Conservation (phyloP, 2,797 vertebrate genomes). For the Tinamus major region DNA sequence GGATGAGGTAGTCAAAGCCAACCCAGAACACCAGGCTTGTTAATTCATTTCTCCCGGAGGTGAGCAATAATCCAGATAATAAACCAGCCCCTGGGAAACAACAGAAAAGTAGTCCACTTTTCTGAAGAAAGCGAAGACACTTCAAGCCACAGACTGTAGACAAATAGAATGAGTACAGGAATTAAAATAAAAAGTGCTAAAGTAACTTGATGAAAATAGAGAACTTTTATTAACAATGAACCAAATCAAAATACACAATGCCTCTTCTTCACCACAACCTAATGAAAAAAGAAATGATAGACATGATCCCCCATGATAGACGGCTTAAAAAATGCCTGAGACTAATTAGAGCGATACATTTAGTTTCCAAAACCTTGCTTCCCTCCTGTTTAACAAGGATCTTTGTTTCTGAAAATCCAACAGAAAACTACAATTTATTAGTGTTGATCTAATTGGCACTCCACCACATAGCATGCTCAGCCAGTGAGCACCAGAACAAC, state of each 20-base stretch:
- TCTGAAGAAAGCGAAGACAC: background rate
- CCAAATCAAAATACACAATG: background rate
- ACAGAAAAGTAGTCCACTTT: background rate
- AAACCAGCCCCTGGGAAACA: background rate
- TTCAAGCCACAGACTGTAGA: background rate
- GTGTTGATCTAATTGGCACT: background rate
- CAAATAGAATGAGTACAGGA: background rate
- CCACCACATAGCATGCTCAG: background rate
- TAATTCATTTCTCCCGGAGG: background rate
- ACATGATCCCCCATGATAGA: background rate
- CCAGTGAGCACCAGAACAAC: background rate
- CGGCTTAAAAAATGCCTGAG: constrained; percentile 54
- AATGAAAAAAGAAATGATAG: constrained; percentile 7
- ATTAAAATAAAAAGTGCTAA: background rate
- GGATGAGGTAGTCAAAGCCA: background rate
- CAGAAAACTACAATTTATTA: background rate
- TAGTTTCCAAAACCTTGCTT: constrained; percentile 53
- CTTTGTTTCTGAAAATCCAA: constrained; percentile 36
- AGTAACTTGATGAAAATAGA: background rate
- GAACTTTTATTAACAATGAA: constrained; percentile 22
- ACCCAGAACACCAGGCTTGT: background rate
- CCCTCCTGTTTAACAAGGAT: constrained; percentile 60
- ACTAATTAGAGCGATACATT: constrained; percentile 48
- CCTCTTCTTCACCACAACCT: background rate
- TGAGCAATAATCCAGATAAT: background rate